Evolutionary conservation across 2,113 vertebrate genomes (phyloP).

Genomic region (Furnarius figulus): DNA sequence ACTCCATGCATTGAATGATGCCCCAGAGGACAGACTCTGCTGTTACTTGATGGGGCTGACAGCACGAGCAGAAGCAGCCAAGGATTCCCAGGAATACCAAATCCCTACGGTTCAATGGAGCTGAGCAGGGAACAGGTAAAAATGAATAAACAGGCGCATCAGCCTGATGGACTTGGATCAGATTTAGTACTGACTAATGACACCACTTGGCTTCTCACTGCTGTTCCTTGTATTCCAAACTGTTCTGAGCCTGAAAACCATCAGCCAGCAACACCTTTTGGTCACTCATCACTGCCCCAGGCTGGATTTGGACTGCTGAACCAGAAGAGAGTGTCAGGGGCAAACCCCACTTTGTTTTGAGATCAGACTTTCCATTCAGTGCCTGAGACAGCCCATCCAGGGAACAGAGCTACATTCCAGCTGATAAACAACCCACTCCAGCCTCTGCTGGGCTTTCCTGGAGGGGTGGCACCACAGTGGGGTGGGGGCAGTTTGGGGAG

Average conservation of each 20-base stretch:
- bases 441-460: neutral
- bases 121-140: neutral
- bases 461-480: neutral
- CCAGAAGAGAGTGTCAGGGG: neutral
- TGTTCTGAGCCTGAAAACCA: neutral
- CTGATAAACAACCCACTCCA: neutral
- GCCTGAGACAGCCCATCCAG: neutral
- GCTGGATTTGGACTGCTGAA: neutral
- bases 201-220: neutral
- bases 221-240: neutral
- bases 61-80: neutral
- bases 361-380: neutral
- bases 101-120: neutral
- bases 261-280: neutral
- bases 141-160: neutral
- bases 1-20: neutral
- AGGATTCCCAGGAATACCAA: neutral
- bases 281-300: neutral
- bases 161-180: neutral
- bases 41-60: conserved; percentile 17
- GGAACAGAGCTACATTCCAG: neutral
- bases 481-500: no score
- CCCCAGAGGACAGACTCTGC: neutral
- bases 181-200: neutral
- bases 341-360: neutral